A percentile compares a stretch with the other conserved stretches of the same genome.
Evolutionary conservation across 1,140 invertebrate species (phyloP).

Genomic region (Drosophila sucinea): DNA sequence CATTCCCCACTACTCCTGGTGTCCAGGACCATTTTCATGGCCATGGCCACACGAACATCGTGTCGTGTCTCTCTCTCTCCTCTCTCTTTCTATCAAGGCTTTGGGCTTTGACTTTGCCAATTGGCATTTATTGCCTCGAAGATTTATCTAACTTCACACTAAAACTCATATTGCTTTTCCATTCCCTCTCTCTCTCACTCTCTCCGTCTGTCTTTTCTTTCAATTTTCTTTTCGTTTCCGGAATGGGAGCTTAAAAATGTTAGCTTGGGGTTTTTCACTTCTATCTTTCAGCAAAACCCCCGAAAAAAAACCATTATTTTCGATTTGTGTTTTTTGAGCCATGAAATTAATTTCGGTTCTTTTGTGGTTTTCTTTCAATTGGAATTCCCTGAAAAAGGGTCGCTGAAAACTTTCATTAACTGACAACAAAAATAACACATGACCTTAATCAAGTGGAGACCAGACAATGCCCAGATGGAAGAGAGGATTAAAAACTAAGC

Average conservation of each 20-base stretch:
- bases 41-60: neutral
- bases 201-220: neutral
- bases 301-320: slow-evolving; percentile 55
- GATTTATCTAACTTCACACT: slow-evolving; percentile 44
- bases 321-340: slow-evolving; percentile 65
- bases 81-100: neutral
- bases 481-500: slow-evolving; percentile 14
- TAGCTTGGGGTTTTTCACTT: slow-evolving; percentile 39
- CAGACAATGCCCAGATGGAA: neutral
- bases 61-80: neutral
- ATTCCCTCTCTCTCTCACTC: neutral
- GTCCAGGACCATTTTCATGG: neutral
- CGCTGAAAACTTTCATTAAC: slow-evolving; percentile 49
- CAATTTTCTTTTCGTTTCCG: slow-evolving; percentile 28
- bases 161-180: neutral
- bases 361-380: slow-evolving; percentile 27
- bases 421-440: slow-evolving; percentile 27
- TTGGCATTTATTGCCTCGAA: slow-evolving; percentile 33
- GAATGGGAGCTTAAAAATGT: slow-evolving; percentile 43
- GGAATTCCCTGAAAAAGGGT: slow-evolving; percentile 31
- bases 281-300: slow-evolving; percentile 6
- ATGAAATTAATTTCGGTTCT: slow-evolving; percentile 73
- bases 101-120: slow-evolving; percentile 5
- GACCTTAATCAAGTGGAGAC: slow-evolving; percentile 50
- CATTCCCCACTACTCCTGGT: neutral